phyloP scores from a whole-genome alignment of 1,140 invertebrate genomes.

The Manduca sexta region DNA sequence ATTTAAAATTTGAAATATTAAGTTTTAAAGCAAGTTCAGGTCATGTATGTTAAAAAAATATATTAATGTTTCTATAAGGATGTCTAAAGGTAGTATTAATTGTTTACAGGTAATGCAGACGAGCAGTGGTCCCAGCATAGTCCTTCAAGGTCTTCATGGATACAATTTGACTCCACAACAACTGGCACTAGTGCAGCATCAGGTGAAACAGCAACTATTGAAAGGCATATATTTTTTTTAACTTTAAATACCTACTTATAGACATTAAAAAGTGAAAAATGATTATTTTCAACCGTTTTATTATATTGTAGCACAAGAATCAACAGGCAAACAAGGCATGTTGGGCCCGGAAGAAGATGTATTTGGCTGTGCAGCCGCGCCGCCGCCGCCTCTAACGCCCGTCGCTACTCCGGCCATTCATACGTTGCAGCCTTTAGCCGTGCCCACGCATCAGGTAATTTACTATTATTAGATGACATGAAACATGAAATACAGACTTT shows the following conservation, averaged over 20 bases:
- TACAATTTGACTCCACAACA: slow-evolving; percentile 87
- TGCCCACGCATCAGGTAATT: slow-evolving; percentile 60
- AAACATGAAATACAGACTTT: not conserved
- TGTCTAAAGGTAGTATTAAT: slow-evolving; percentile 6
- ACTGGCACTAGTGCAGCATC: slow-evolving; percentile 85
- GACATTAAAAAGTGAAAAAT: no score
- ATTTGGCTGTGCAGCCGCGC: slow-evolving; percentile 84
- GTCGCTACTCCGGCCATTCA: slow-evolving; percentile 72
- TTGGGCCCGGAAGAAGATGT: slow-evolving; percentile 89
- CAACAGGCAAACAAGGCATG: slow-evolving; percentile 86
- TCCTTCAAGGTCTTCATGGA: slow-evolving; percentile 86
- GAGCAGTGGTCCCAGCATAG: slow-evolving; percentile 86
- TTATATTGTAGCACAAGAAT: slow-evolving; percentile 80
- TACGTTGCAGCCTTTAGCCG: slow-evolving; percentile 29
- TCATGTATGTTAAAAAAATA: no score
- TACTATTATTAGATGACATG: slow-evolving; percentile 46
- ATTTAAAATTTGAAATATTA: no score
- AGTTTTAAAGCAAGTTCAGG: no score
- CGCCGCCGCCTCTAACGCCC: slow-evolving; percentile 49
- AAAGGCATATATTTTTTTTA: no score
- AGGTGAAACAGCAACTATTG: slow-evolving; percentile 89
- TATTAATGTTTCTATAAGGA: no score
- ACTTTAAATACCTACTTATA: no score
- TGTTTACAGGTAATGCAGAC: slow-evolving; percentile 83
- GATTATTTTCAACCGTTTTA: no score